phyloP scores from a whole-genome alignment of 2,888 invertebrate genomes.

The Drosophila nr. perissopoda region DNA sequence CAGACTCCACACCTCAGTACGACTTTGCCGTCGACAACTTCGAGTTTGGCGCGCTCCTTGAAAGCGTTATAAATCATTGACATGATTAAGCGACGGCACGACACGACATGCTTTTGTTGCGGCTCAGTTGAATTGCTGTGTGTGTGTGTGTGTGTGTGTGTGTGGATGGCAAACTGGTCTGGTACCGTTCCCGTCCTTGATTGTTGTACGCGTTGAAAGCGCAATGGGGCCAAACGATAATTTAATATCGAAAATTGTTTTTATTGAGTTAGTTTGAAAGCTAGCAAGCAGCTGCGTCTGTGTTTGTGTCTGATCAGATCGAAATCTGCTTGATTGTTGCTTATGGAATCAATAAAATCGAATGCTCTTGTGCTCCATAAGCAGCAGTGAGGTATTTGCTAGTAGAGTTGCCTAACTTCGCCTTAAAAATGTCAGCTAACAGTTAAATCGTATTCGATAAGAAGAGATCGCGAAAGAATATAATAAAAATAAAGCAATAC shows the following conservation, averaged over 20 bases:
- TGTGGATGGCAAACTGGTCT: conserved; percentile 3
- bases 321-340: not conserved
- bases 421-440: not conserved
- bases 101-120: conserved; percentile 76
- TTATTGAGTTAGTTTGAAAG: conserved; percentile 68
- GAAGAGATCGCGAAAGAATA: not conserved
- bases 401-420: not conserved
- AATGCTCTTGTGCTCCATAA: not conserved
- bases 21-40: conserved; percentile 74
- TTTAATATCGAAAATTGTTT: conserved; percentile 79
- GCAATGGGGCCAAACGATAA: conserved; percentile 63
- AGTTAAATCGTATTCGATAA: not conserved
- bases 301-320: not conserved
- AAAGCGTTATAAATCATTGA: conserved; percentile 83
- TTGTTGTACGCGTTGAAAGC: conserved; percentile 14
- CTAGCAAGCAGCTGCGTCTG: conserved; percentile 4
- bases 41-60: conserved; percentile 77
- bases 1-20: conserved; percentile 44
- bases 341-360: not conserved
- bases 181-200: conserved; percentile 4
- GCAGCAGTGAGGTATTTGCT: not conserved
- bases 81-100: conserved; percentile 81
- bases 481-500: not conserved
- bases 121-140: conserved; percentile 27
- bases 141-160: not conserved